These are phyloP conservation scores for Cariama cristata DNA, from an alignment of 2,113 vertebrate species.

Conservation along the genomic window DNA sequence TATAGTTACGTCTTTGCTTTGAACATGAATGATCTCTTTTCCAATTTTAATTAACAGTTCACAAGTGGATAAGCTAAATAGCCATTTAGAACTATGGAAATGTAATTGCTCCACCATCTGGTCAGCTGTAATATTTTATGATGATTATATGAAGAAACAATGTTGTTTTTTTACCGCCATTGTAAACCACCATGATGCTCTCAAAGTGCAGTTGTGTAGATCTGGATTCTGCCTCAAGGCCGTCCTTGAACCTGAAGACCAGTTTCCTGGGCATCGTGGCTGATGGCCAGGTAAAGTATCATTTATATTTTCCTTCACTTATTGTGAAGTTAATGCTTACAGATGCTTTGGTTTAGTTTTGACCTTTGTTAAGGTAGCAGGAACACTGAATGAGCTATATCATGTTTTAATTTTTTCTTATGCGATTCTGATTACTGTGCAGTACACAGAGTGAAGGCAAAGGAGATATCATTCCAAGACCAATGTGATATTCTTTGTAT, in stretches of 20 bases:
- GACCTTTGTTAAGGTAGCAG: not conserved
- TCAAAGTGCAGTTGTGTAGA: not conserved
- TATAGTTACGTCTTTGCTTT: conserved; percentile 28
- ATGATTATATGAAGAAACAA: conserved; percentile 54
- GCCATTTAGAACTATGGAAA: conserved; percentile 76
- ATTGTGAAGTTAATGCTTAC: not conserved
- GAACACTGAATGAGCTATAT: not conserved
- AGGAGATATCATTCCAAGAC: conserved; percentile 2
- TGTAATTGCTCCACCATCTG: conserved; percentile 86
- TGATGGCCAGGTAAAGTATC: not conserved
- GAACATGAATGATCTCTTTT: conserved; percentile 39
- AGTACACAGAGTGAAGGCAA: not conserved
- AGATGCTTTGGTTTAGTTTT: not conserved
- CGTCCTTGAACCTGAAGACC: not conserved
- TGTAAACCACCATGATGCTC: conserved; percentile 10
- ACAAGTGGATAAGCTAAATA: conserved; percentile 70
- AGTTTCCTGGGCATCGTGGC: not conserved
- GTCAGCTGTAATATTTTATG: conserved; percentile 80
- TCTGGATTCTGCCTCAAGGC: not conserved
- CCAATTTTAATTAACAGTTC: conserved; percentile 65
- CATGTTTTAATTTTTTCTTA: not conserved
- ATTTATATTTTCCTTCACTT: not conserved
- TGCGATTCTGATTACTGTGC: not conserved
- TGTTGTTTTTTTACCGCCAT: not conserved
- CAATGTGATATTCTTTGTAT: conserved; percentile 38